These are phyloP conservation scores for Steatocranus sp. DNA, from an alignment of 2,797 vertebrate genomes.

Conservation along the genomic window DNA sequence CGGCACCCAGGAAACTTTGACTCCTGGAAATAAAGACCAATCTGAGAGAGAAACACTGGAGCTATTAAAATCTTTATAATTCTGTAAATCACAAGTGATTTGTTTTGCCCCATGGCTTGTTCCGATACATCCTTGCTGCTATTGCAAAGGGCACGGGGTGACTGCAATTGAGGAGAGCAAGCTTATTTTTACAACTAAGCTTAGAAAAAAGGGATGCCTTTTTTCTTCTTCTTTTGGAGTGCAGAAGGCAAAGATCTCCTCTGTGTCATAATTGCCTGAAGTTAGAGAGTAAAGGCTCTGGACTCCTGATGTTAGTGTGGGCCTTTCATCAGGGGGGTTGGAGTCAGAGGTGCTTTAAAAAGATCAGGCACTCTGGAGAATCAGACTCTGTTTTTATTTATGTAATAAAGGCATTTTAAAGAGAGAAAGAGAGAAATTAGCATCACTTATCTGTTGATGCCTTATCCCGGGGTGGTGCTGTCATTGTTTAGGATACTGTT, in stretches of 20 bases:
- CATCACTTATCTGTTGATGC: conserved; percentile 37
- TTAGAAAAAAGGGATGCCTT: conserved; percentile 66
- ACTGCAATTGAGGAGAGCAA: conserved; percentile 74
- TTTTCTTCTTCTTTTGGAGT: conserved; percentile 68
- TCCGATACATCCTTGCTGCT: conserved; percentile 78
- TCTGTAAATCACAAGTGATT: conserved; percentile 85
- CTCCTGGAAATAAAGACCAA: conserved; percentile 84
- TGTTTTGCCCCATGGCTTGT: conserved; percentile 83
- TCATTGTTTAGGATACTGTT: conserved; percentile 17
- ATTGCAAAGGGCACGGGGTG: conserved; percentile 75
- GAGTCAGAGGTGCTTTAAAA: conserved; percentile 75
- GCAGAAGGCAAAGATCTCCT: conserved; percentile 78
- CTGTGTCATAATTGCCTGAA: conserved; percentile 83
- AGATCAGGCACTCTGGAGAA: conserved; percentile 73
- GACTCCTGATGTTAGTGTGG: conserved; percentile 75
- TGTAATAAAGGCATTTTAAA: conserved; percentile 75
- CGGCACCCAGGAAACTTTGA: conserved; percentile 81
- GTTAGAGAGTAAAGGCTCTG: conserved; percentile 78
- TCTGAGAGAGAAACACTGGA: conserved; percentile 79
- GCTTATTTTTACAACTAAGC: conserved; percentile 80
- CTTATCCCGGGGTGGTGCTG: conserved; percentile 10
- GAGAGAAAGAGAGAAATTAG: conserved; percentile 44
- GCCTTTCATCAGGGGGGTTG: conserved; percentile 74
- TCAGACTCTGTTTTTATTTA: conserved; percentile 73
- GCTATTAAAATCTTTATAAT: conserved; percentile 88